phyloP scores from a whole-genome alignment of 64 coral and sea anemone genomes.

The Catalaphyllia jardinei region DNA sequence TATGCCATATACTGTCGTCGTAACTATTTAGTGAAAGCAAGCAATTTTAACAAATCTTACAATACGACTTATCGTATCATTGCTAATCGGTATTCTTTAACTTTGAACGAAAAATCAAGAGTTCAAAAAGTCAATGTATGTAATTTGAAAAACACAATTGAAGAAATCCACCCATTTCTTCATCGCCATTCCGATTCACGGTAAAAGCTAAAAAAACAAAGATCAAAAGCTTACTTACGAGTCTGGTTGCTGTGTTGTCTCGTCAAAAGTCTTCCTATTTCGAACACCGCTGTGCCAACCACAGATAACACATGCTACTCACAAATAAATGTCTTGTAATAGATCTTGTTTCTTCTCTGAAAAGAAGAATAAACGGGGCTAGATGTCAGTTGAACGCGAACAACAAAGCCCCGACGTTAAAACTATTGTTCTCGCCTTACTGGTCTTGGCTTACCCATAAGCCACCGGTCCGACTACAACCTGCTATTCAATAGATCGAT shows the following conservation, averaged over 20 bases:
- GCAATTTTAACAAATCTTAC: too few relatives aligned
- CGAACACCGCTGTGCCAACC: neutral
- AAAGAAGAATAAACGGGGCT: conserved; percentile 5
- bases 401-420: conserved; percentile 28
- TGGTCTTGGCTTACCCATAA: conserved; percentile 21
- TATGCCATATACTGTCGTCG: too few relatives aligned
- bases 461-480: conserved; percentile 28
- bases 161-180: neutral
- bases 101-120: neutral
- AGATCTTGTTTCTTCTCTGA: neutral
- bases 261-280: conserved; percentile 32
- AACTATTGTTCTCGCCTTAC: conserved; percentile 29
- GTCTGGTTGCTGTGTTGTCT: conserved; percentile 11
- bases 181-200: conserved; percentile 6
- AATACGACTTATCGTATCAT: neutral
- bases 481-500: conserved; percentile 24
- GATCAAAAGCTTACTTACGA: conserved; percentile 30
- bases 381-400: conserved; percentile 5
- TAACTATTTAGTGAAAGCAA: too few relatives aligned
- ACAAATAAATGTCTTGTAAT: neutral
- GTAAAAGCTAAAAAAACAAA: neutral
- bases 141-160: neutral
- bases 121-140: neutral
- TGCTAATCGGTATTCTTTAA: neutral
- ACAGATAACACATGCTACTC: conserved; percentile 21